Evolutionary conservation across 2,797 vertebrate species (phyloP).

Genomic region (Aplochiton taeniatus): DNA sequence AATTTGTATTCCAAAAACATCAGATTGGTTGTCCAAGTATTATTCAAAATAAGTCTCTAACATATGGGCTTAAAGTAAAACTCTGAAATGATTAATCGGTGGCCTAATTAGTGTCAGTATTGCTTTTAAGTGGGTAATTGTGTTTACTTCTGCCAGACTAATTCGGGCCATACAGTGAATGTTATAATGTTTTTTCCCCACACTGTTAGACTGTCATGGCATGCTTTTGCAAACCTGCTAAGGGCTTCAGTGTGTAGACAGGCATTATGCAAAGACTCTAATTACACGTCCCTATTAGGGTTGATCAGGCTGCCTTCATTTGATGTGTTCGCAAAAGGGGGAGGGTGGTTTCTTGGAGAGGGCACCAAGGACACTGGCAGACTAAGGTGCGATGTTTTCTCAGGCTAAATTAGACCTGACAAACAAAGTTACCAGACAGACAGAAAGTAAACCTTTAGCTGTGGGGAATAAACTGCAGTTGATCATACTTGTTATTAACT

Average conservation of each 20-base stretch:
- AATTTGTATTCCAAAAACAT: constrained; percentile 63
- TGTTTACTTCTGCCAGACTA: constrained; percentile 77
- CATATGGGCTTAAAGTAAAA: constrained; percentile 62
- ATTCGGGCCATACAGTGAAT: constrained; percentile 73
- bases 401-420: constrained; percentile 66
- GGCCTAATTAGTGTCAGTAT: constrained; percentile 81
- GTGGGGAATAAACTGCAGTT: constrained; percentile 14
- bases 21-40: constrained; percentile 50
- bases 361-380: constrained; percentile 53
- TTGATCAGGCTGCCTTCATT: constrained; percentile 73
- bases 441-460: constrained; percentile 49
- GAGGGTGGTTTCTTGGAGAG: constrained; percentile 54
- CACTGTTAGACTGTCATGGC: constrained; percentile 73
- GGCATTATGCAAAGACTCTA: constrained; percentile 74
- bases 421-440: constrained; percentile 61
- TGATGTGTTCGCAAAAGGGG: constrained; percentile 63
- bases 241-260: constrained; percentile 69
- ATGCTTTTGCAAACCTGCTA: constrained; percentile 71
- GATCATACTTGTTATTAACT: no score
- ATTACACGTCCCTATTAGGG: constrained; percentile 78
- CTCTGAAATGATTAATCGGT: constrained; percentile 73
- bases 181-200: constrained; percentile 72
- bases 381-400: constrained; percentile 54
- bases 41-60: constrained; percentile 54
- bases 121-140: constrained; percentile 74